A percentile compares a stretch with the other conserved stretches of the same genome.
These are phyloP conservation scores for Aphaenogaster floridana DNA, from an alignment of 1,140 invertebrate species.

Conservation along the genomic window DNA sequence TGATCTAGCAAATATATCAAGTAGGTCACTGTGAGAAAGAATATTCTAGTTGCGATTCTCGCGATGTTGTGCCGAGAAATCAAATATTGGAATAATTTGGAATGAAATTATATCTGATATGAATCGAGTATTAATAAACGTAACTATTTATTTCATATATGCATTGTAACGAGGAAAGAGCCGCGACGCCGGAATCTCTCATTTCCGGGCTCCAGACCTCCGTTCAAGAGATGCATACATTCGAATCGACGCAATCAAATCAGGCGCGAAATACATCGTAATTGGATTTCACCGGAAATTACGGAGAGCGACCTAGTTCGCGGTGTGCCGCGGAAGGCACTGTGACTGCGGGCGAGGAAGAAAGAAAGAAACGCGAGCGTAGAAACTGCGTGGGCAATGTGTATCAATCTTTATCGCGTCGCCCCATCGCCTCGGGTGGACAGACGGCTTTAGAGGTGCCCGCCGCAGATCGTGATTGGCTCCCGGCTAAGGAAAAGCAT, in stretches of 20 bases:
- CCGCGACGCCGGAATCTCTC: background rate
- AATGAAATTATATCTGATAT: background rate
- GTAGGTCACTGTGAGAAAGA: background rate
- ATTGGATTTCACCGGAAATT: slow-evolving; percentile 78
- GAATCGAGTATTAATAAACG: background rate
- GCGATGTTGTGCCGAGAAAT: background rate
- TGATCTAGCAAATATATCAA: background rate
- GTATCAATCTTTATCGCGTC: slow-evolving; percentile 61
- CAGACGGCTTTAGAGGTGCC: slow-evolving; percentile 31
- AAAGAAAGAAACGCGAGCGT: slow-evolving; percentile 17
- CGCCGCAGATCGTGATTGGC: slow-evolving; percentile 37
- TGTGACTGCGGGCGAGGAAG: background rate
- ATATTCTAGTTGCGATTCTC: background rate
- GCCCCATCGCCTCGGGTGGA: slow-evolving; percentile 31
- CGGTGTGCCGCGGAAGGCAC: slow-evolving; percentile 27
- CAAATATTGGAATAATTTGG: background rate
- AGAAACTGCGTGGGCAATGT: slow-evolving; percentile 67
- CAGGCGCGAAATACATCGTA: slow-evolving; percentile 68
- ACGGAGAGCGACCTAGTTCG: slow-evolving; percentile 53
- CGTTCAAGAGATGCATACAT: background rate
- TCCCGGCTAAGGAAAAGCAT: slow-evolving; percentile 55
- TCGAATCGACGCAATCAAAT: slow-evolving; percentile 27
- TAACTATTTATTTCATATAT: background rate
- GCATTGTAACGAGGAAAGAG: background rate
- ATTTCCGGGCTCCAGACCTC: background rate